Percentiles rank a stretch among this genome's conserved stretches.
These are phyloP conservation scores for Cheilosia pagana DNA, from an alignment of 2,888 invertebrate species.

Conservation along the genomic window DNA sequence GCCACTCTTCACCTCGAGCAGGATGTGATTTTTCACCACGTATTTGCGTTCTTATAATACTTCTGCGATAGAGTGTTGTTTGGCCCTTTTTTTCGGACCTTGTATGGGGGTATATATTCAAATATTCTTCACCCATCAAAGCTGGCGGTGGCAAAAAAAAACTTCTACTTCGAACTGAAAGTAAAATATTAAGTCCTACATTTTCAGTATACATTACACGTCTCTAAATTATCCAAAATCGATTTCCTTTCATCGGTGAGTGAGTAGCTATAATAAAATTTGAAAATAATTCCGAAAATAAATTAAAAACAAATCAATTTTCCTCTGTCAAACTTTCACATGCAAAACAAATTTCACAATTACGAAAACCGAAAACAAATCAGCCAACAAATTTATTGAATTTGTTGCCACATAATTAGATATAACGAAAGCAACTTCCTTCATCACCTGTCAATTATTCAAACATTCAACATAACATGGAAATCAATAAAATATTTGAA, in stretches of 20 bases:
- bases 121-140: no score
- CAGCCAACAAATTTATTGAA: slow-evolving; percentile 17
- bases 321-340: not conserved
- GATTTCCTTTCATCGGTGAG: not conserved
- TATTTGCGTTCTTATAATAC: no score
- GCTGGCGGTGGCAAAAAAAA: no score
- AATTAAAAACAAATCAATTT: not conserved
- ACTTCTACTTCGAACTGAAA: no score
- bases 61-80: no score
- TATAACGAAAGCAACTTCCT: not conserved
- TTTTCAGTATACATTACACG: no score
- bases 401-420: slow-evolving; percentile 10
- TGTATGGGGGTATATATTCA: no score
- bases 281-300: not conserved
- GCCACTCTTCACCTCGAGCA: no score
- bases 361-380: not conserved
- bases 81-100: no score
- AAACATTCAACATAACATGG: slow-evolving; percentile 26
- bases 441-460: slow-evolving; percentile 36
- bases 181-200: no score
- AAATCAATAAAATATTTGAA: slow-evolving; percentile 41
- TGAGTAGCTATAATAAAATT: not conserved
- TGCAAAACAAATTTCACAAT: not conserved
- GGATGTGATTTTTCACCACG: no score
- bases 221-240: not conserved